Base-by-base conservation (phyloP, 92 coral and sea anemone species). In the Porites rus region DNA sequence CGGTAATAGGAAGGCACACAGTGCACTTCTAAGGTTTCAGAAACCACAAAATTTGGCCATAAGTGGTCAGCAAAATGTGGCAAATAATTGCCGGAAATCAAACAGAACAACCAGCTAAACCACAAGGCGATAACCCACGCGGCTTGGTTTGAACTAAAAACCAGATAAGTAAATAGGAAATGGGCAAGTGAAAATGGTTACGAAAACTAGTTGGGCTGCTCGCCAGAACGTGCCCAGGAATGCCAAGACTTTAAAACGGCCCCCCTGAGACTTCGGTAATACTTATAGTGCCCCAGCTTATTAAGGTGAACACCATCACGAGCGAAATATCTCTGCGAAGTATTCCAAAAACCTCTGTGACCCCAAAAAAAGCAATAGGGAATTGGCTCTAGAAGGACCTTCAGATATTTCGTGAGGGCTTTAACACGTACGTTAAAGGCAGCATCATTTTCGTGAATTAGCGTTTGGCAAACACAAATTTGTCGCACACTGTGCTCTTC, bases 221-320 rank as follows among this genome's bases (percentile, higher is more conserved):
- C 20, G 71, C 71, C 71, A 38, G 0, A 28, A 61, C 31, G 31
- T 28, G 31, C 31, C 31, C 31, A 63, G 10, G 25, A 14, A 65
- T 51, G 12, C 21, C 65, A 43, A 28, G 58, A 24, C 62, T 50
- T 61, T 18, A 51, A 25, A 6, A 65, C 63, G 88, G 88, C 88
- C 81, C 88, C 88, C 25, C 81, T 65, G 16, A 84, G 54, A 61
- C 88, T 84, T 61, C 88, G 72, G 59, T 50, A 53, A 18, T 72
- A 74, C 38, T 75, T 84, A 2, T 38, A 58, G 38, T 75, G 82
- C 18, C 82, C 61, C 10, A 10, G 8, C 25, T n/a, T 31, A 18
- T 76, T 85, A 18, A 85, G 72, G 13, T 67, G 72, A 3, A 67
- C 72, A n/a, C 72, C 72, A 67, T 24, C 72, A 67, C 72, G 51